Base-by-base conservation (phyloP, 2,797 vertebrate genomes). In the Emydoidea blandingii region DNA sequence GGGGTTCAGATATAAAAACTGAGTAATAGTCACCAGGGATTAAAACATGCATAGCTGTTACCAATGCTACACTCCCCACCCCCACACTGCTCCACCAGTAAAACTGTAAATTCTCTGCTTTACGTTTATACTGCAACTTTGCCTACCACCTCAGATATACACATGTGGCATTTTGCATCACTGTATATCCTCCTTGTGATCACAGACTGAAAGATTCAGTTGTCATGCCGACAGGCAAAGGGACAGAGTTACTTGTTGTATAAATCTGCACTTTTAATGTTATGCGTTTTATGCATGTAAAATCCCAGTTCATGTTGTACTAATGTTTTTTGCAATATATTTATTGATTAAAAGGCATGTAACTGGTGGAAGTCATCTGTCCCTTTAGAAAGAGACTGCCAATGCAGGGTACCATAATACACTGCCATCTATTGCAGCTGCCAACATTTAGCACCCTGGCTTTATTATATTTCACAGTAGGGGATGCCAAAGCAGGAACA, bases 121-220 rank as follows among this genome's bases (percentile, higher is more conserved):
- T 2, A 7, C 1, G 2, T 78, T 87, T 85, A 56, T 62, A 49
- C 83, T 50, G 23, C 12, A 25, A 87, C 34, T 92, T 65, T 85
- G 85, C 59, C 87, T 95, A 83, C 16, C 49, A 7, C 62, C 85
- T 81, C 41, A 31, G 79, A 65, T 5, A 47, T 16, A 14, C 85
- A 90, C 3, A 34, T 15, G 62, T 85, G 88, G 87, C 90, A 86
- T 59, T 50, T 34, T 76, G 85, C 85, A 92, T 88, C 44, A 65
- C 1, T 57, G 12, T 18, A 18, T 59, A 62, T 52, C 74, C 54
- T 76, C 74, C 4, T 0, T n/a, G 53, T 2, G 82, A 82, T 21
- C 56, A 11, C 1, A 37, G 8, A 1, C 9, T 27, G 62, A 50
- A 62, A 79, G 81, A 53, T 57, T 78, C 44, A 47, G 87, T 37